Conservation (phyloP, 2,113 vertebrate genomes). For the Eublepharis macularius region DNA sequence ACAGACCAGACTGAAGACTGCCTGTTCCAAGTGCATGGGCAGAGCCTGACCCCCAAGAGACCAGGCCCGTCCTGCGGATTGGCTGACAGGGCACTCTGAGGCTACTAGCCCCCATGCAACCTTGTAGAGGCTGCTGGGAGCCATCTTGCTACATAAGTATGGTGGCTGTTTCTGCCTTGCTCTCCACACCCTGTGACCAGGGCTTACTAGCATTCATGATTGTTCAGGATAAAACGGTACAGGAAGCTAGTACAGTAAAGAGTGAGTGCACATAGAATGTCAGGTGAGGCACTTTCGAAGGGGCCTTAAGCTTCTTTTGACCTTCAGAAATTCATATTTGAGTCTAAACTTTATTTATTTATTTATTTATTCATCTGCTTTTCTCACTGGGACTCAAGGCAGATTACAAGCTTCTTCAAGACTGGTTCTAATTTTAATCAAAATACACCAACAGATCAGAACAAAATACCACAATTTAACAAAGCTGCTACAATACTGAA, state of each 20-base stretch:
- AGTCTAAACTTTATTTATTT: conserved; percentile 15
- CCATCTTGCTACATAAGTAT: no score
- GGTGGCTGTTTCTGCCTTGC: no score
- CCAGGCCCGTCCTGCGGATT: no score
- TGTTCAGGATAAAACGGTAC: not conserved
- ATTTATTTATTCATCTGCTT: no score
- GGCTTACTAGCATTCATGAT: not conserved
- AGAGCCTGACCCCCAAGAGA: no score
- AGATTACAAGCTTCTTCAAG: not conserved
- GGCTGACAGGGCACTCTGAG: no score
- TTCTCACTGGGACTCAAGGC: no score
- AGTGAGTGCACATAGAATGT: not conserved
- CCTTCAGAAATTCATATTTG: conserved; percentile 27
- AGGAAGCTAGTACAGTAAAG: not conserved
- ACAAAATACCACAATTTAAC: not conserved
- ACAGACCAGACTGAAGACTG: no score
- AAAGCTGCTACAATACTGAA: not conserved
- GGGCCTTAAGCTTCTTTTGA: not conserved
- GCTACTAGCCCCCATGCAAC: no score
- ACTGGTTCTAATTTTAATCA: not conserved
- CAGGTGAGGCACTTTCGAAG: not conserved
- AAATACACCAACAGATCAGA: not conserved
- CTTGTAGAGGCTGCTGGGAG: no score
- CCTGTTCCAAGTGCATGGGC: no score
- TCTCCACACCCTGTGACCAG: no score